These are phyloP conservation scores for Euphydryas editha DNA, from an alignment of 2,888 invertebrate genomes.

Conservation along the genomic window DNA sequence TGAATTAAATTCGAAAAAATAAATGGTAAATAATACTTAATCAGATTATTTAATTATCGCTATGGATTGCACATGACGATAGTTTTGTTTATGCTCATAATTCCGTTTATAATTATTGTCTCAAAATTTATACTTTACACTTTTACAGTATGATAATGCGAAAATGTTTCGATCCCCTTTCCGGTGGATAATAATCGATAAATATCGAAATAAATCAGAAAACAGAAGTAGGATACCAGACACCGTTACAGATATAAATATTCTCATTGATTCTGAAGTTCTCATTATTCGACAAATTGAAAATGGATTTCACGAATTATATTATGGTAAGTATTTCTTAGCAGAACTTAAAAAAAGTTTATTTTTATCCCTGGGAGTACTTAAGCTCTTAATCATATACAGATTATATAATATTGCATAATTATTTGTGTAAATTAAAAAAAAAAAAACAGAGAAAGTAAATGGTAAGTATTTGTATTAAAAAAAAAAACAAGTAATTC, in stretches of 20 bases:
- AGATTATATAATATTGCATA: too few species aligned
- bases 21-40: too few species aligned
- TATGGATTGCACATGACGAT: too few species aligned
- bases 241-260: slow-evolving; percentile 49
- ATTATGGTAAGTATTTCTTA: slow-evolving; percentile 56
- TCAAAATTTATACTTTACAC: too few species aligned
- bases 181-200: slow-evolving; percentile 65
- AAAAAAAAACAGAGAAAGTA: too few species aligned
- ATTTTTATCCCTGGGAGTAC: neutral
- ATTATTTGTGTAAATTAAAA: too few species aligned
- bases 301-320: slow-evolving; percentile 49
- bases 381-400: neutral
- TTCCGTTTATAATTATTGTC: too few species aligned
- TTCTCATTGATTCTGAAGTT: slow-evolving; percentile 65
- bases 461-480: too few species aligned
- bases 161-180: slow-evolving; percentile 63
- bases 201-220: slow-evolving; percentile 31
- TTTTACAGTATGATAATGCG: slow-evolving; percentile 51
- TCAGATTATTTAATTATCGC: too few species aligned
- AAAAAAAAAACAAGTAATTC: too few species aligned
- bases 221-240: slow-evolving; percentile 46
- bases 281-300: slow-evolving; percentile 47
- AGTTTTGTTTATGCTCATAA: too few species aligned
- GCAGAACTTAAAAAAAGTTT: neutral
- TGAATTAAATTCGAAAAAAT: too few species aligned